Evolutionary conservation across 2,113 vertebrate genomes (phyloP).

Genomic region (Coturnix japonica): DNA sequence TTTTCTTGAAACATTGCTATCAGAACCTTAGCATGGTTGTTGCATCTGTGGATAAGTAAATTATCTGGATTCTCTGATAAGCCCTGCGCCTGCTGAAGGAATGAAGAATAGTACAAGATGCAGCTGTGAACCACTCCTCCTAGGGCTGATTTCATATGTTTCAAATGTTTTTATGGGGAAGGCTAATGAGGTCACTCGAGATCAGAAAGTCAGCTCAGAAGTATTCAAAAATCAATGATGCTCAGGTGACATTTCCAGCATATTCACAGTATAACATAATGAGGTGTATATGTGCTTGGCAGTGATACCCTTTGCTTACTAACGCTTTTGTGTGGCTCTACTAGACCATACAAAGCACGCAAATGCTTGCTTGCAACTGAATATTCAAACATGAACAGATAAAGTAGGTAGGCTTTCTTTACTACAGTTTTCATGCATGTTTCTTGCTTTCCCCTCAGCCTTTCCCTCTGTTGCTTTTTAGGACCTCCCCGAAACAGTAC

Average conservation of each 20-base stretch:
- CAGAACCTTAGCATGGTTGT: background rate
- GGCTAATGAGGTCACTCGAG: background rate
- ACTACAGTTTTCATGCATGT: accelerated
- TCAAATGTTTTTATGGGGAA: background rate
- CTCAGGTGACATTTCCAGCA: background rate
- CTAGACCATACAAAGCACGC: accelerated
- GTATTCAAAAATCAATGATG: background rate
- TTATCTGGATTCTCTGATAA: accelerated
- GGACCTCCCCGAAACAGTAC: accelerated
- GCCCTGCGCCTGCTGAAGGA: background rate
- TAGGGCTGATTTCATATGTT: background rate
- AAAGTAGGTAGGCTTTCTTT: background rate
- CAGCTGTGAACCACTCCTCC: background rate
- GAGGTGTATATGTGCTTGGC: accelerated
- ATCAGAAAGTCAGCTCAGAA: background rate
- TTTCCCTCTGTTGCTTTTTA: background rate
- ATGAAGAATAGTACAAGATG: background rate
- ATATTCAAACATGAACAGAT: accelerated
- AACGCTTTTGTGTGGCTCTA: background rate
- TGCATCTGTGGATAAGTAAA: background rate
- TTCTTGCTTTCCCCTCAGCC: background rate
- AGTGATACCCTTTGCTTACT: background rate
- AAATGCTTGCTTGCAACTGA: background rate
- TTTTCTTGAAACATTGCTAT: background rate
- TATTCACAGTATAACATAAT: background rate